These are phyloP conservation scores for Nephrotoma flavescens DNA, from an alignment of 2,888 invertebrate species.

Conservation along the genomic window DNA sequence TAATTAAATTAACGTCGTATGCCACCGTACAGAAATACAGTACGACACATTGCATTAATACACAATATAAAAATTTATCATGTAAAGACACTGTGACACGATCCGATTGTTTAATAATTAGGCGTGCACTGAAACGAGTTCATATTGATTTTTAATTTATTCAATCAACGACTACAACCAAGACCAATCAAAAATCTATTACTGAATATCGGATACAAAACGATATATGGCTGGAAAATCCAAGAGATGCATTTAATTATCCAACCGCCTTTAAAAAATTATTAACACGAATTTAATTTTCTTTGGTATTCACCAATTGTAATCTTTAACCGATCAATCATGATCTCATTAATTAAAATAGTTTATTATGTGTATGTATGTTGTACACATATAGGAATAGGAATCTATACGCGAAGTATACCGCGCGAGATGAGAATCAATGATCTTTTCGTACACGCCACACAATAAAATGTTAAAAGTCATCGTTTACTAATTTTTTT, in stretches of 20 bases:
- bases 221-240: not conserved
- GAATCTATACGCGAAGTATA: not conserved
- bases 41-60: not conserved
- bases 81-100: not conserved
- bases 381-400: too few relatives aligned
- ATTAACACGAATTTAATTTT: not conserved
- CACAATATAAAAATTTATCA: not conserved
- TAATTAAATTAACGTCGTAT: not conserved
- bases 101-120: not conserved
- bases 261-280: not conserved
- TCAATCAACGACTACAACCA: too few relatives aligned
- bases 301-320: not conserved
- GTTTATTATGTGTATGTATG: not conserved
- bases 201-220: not conserved
- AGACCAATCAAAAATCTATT: not conserved
- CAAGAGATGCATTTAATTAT: not conserved
- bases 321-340: not conserved
- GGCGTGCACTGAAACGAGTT: too few relatives aligned
- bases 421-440: not conserved
- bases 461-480: not conserved
- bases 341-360: not conserved
- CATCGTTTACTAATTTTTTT: not conserved
- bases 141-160: too few relatives aligned
- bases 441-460: not conserved
- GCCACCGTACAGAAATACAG: not conserved